Percentiles rank a stretch among this genome's conserved stretches.
phyloP scores from a whole-genome alignment of 2,113 vertebrate species.

The Plestiodon gilberti region DNA sequence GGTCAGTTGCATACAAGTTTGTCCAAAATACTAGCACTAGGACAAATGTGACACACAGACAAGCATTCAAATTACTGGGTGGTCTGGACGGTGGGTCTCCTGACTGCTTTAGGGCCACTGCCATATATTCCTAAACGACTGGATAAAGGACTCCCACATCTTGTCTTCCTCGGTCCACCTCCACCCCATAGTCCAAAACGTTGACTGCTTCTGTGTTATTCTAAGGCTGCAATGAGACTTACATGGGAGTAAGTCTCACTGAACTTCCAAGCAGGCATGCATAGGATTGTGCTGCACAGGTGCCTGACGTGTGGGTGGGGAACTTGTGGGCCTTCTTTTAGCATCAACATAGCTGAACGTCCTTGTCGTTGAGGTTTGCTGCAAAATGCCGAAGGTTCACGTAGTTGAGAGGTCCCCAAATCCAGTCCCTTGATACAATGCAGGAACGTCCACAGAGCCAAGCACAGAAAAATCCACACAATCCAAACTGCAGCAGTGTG shows the following conservation, averaged over 20 bases:
- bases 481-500: background rate
- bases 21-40: background rate
- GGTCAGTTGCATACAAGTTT: conserved; percentile 20
- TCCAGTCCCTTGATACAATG: background rate
- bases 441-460: background rate
- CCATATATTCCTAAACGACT: background rate
- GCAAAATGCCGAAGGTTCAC: background rate
- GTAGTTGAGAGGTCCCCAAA: background rate
- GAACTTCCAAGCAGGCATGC: no score
- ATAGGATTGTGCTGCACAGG: no score
- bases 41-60: conserved; percentile 4
- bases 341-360: background rate
- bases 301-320: no score
- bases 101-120: background rate
- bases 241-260: no score
- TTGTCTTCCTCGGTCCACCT: background rate
- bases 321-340: background rate
- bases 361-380: background rate
- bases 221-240: background rate
- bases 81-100: background rate
- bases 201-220: background rate
- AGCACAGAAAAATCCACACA: background rate
- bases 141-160: background rate
- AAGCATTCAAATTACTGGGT: conserved; percentile 19
- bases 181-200: background rate